phyloP scores from a whole-genome alignment of 2,113 vertebrate species.

The Junco hyemalis region DNA sequence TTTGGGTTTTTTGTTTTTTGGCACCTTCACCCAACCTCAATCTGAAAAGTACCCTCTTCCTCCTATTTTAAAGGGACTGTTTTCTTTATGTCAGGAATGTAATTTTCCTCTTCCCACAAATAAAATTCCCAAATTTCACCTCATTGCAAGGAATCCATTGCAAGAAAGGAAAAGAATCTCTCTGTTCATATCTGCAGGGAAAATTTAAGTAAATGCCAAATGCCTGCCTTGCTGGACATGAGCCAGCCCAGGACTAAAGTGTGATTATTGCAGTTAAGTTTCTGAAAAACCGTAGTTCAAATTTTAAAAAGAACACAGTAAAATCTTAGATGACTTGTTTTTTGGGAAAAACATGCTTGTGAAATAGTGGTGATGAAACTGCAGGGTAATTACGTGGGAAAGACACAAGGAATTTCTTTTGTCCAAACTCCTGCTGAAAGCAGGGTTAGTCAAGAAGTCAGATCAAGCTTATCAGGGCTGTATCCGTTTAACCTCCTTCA shows the following conservation, averaged over 20 bases:
- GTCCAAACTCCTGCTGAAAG: background rate
- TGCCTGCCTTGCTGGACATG: accelerated
- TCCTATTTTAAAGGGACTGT: background rate
- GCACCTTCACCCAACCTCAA: background rate
- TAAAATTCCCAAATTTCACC: background rate
- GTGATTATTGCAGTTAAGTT: background rate
- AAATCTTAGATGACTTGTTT: background rate
- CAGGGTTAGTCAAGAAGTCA: background rate
- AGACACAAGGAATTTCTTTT: background rate
- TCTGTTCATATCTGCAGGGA: background rate
- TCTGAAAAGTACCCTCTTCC: background rate
- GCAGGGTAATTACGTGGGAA: background rate
- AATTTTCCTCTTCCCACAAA: background rate
- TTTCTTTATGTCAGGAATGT: background rate
- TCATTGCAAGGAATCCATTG: background rate
- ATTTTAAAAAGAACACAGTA: background rate
- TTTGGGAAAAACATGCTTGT: background rate
- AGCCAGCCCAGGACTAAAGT: background rate
- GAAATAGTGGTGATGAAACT: background rate
- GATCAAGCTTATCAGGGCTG: background rate
- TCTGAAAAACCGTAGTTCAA: background rate
- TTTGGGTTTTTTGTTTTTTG: background rate
- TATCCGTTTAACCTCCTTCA: background rate
- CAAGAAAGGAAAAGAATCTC: background rate
- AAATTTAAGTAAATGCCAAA: background rate